A percentile compares a stretch with the other conserved stretches of the same genome.
Conservation (phyloP, 2,797 vertebrate genomes). For the Taeniopygia guttata region DNA sequence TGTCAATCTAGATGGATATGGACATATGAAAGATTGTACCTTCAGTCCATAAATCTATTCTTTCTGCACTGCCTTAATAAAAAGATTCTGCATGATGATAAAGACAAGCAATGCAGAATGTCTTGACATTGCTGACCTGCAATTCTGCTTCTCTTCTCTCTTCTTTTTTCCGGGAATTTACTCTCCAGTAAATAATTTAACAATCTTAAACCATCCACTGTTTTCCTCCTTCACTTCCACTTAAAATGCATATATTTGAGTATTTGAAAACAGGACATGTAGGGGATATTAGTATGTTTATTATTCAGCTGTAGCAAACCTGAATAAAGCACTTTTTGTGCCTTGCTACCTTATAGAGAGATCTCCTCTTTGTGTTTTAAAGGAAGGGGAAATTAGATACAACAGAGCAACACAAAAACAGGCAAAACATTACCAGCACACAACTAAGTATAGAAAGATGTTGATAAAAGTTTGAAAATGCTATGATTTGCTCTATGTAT, state of each 20-base stretch:
- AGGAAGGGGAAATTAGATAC: background rate
- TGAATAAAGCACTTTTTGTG: background rate
- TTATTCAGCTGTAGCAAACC: background rate
- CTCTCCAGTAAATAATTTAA: constrained; percentile 62
- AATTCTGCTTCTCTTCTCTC: constrained; percentile 57
- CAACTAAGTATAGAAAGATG: constrained; percentile 11
- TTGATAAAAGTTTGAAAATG: background rate
- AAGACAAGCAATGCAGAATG: constrained; percentile 70
- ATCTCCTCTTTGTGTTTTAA: background rate
- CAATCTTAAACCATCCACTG: constrained; percentile 37
- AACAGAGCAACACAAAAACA: background rate
- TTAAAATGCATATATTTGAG: background rate
- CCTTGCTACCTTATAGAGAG: constrained; percentile 1
- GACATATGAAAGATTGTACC: constrained; percentile 84
- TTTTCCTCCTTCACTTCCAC: background rate
- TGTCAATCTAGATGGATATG: constrained; percentile 83
- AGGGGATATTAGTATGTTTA: background rate
- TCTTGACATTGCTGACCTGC: constrained; percentile 73
- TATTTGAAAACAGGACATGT: background rate
- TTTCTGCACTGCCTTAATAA: constrained; percentile 74
- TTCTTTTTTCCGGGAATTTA: constrained; percentile 22
- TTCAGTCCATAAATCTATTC: constrained; percentile 77
- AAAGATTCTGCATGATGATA: constrained; percentile 81
- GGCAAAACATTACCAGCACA: background rate
- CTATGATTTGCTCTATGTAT: background rate